Evolutionary conservation across 2,797 vertebrate genomes (phyloP).

Genomic region (Apogon hyalosoma): DNA sequence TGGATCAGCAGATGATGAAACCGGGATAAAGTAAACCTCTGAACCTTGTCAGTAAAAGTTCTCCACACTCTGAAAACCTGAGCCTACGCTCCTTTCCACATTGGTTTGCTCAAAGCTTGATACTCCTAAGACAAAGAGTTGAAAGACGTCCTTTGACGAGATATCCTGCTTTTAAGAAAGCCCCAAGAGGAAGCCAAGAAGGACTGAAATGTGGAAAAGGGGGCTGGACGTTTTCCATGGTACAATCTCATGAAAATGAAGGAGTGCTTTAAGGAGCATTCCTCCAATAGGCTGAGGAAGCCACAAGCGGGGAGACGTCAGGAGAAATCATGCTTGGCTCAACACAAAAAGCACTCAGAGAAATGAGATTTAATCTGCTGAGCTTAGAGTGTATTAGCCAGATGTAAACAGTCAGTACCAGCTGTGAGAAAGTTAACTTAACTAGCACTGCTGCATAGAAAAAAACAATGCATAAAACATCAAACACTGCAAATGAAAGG

Average conservation of each 20-base stretch:
- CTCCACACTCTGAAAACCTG: conserved; percentile 35
- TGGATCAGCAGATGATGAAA: conserved; percentile 50
- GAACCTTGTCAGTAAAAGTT: conserved; percentile 39
- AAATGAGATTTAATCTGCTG: conserved; percentile 80
- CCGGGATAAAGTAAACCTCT: conserved; percentile 48
- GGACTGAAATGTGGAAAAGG: conserved; percentile 68
- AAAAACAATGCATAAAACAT: conserved; percentile 64
- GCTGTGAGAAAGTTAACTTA: conserved; percentile 69
- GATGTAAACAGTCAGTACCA: conserved; percentile 70
- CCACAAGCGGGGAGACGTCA: conserved; percentile 66
- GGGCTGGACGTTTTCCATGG: conserved; percentile 68
- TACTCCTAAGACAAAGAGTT: conserved; percentile 54
- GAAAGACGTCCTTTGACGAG: conserved; percentile 65
- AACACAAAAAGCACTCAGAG: conserved; percentile 77
- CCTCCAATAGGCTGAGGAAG: conserved; percentile 59
- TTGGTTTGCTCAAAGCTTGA: conserved; percentile 38
- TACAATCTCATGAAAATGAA: conserved; percentile 74
- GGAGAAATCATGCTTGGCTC: conserved; percentile 74
- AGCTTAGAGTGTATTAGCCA: conserved; percentile 67
- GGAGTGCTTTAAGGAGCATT: conserved; percentile 70
- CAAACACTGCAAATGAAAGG: conserved; percentile 33
- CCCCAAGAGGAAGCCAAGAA: conserved; percentile 58
- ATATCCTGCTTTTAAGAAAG: conserved; percentile 56
- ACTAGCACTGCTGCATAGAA: conserved; percentile 38
- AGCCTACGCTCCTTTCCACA: conserved; percentile 45